phyloP scores from a whole-genome alignment of 2,888 invertebrate species.

The Calliopum simillimum region DNA sequence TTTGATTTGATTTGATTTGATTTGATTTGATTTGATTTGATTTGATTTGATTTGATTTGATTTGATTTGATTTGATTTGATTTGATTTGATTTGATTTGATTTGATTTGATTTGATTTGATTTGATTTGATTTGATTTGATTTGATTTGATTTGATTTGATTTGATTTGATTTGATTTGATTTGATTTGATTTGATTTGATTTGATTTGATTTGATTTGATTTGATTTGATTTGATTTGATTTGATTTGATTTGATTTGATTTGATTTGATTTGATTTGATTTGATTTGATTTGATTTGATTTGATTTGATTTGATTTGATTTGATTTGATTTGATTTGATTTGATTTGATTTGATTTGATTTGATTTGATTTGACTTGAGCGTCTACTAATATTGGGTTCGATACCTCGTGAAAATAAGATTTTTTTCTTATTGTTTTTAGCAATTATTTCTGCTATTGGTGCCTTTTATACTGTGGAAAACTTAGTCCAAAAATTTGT shows the following conservation, averaged over 20 bases:
- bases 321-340: neutral
- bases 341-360: neutral
- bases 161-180: neutral
- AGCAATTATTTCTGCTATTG: no score
- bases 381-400: no score
- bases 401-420: no score
- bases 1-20: neutral
- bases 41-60: neutral
- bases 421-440: no score
- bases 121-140: neutral
- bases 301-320: slow-evolving; percentile 2
- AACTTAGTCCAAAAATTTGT: no score
- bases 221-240: neutral
- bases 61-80: neutral
- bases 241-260: neutral
- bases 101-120: neutral
- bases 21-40: neutral
- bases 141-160: neutral
- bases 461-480: no score
- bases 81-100: neutral
- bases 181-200: neutral
- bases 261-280: neutral
- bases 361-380: slow-evolving; percentile 6
- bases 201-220: neutral
- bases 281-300: neutral